Conservation (phyloP, 1,140 invertebrate species). For the Cotesia chilonis region DNA sequence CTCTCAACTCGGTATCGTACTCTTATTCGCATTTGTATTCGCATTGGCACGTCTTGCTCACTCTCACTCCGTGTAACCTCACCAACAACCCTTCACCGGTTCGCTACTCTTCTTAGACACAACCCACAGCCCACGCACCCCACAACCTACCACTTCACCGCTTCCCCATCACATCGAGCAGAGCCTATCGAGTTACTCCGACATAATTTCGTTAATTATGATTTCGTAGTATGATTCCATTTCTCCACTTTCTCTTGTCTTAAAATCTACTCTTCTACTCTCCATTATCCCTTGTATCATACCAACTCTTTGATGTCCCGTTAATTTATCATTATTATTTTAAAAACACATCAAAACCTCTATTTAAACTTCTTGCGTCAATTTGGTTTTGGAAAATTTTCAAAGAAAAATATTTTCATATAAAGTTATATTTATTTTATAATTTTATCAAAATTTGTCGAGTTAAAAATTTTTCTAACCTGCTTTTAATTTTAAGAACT, state of each 20-base stretch:
- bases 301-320: conserved; percentile 2
- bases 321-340: not conserved
- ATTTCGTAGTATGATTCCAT: conserved; percentile 60
- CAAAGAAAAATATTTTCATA: too few relatives aligned
- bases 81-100: conserved; percentile 37
- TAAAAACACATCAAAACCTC: too few relatives aligned
- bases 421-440: not conserved
- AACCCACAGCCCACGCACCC: conserved; percentile 36
- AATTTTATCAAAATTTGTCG: not conserved
- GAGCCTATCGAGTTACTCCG: conserved; percentile 42
- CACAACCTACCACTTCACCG: conserved; percentile 20
- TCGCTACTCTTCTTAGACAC: conserved; percentile 55
- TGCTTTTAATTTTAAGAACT: not conserved
- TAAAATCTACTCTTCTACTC: not conserved
- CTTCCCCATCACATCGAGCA: conserved; percentile 36
- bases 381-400: not conserved
- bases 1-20: too few relatives aligned
- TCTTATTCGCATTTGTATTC: not conserved
- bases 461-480: not conserved
- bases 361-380: not conserved
- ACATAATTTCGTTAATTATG: conserved; percentile 63
- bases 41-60: too few relatives aligned
- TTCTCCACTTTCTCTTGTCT: conserved; percentile 16
- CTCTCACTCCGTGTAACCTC: conserved; percentile 9
- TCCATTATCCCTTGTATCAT: conserved; percentile 3